Conservation (phyloP, 2,113 vertebrate genomes). For the Turnix velox region DNA sequence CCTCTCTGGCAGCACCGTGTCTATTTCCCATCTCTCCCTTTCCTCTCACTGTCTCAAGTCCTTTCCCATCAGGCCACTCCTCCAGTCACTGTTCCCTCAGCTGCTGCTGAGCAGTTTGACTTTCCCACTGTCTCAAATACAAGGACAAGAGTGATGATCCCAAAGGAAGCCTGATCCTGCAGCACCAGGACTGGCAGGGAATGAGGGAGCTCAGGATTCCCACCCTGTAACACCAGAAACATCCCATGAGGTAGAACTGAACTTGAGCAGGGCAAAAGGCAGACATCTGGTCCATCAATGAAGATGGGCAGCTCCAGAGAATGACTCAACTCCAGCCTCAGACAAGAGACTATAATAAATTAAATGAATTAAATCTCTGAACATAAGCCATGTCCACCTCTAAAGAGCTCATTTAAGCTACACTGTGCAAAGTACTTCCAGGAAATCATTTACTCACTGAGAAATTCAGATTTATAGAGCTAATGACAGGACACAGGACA, state of each 20-base stretch:
- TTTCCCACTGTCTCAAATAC: not conserved
- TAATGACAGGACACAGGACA: not conserved
- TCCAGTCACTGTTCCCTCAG: not conserved
- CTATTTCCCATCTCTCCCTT: not conserved
- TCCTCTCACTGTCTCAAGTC: not conserved
- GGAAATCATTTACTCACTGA: not conserved
- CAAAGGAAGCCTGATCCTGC: not conserved
- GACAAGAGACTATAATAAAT: not conserved
- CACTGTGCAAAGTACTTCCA: not conserved
- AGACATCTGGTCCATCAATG: not conserved
- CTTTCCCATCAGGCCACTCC: not conserved
- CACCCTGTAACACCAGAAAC: not conserved
- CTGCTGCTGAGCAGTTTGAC: not conserved
- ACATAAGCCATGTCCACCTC: too few relatives aligned
- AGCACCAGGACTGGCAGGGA: not conserved
- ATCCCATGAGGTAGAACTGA: rapidly evolving
- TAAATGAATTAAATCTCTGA: not conserved
- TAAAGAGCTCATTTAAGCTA: not conserved
- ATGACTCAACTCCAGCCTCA: not conserved
- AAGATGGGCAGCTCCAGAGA: not conserved
- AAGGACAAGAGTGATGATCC: not conserved
- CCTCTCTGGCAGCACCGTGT: not conserved
- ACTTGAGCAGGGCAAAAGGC: not conserved
- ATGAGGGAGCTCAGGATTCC: not conserved
- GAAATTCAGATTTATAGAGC: not conserved